A percentile compares a stretch with the other conserved stretches of the same genome.
Conservation (phyloP, 2,113 vertebrate species). For the Ammospiza nelsoni region DNA sequence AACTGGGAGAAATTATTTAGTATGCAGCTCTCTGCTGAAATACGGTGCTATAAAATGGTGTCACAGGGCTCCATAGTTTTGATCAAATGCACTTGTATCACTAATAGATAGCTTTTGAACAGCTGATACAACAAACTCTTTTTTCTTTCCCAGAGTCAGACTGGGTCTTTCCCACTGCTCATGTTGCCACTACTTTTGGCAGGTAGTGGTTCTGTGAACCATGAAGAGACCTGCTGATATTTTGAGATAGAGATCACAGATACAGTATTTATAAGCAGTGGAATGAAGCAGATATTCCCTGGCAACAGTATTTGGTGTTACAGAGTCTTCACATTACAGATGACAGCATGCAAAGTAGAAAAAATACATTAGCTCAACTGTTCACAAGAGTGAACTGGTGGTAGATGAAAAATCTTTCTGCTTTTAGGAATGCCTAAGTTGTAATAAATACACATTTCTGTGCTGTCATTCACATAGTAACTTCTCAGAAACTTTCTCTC, state of each 20-base stretch:
- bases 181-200: background rate
- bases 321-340: background rate
- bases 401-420: background rate
- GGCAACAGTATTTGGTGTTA: background rate
- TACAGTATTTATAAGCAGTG: background rate
- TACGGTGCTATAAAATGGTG: background rate
- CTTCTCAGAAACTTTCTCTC: background rate
- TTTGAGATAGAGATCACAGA: background rate
- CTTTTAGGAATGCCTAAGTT: background rate
- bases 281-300: constrained; percentile 3
- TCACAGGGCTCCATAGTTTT: background rate
- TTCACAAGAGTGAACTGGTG: background rate
- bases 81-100: background rate
- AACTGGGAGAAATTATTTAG: constrained; percentile 34
- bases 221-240: background rate
- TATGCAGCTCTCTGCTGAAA: background rate
- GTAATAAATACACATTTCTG: background rate
- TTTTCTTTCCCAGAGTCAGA: background rate
- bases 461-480: background rate
- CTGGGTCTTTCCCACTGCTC: background rate
- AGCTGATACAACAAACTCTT: background rate
- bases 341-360: constrained; percentile 1
- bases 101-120: background rate
- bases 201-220: background rate
- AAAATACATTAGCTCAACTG: background rate